Percentiles rank a stretch among this genome's conserved stretches.
Conservation (phyloP, 2,888 invertebrate species). For the Drosophila antonietae region DNA sequence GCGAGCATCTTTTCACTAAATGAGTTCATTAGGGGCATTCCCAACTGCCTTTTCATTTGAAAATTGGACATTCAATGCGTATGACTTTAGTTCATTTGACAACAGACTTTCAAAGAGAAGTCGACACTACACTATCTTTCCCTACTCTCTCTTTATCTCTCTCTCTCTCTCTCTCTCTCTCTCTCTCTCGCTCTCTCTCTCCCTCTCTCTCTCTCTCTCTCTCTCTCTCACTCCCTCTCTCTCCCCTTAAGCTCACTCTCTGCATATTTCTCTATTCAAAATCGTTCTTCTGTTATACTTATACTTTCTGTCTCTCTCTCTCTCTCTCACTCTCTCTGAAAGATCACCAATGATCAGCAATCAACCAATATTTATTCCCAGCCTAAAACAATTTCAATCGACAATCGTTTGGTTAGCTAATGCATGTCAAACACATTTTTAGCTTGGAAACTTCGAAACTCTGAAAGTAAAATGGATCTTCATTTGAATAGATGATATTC, state of each 20-base stretch:
- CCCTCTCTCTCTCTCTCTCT: too few relatives aligned
- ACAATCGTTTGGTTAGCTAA: not conserved
- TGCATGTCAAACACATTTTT: not conserved
- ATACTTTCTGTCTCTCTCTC: not conserved
- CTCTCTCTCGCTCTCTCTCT: not conserved
- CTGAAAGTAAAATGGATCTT: not conserved
- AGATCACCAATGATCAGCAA: not conserved
- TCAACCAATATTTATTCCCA: not conserved
- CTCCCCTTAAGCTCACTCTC: not conserved
- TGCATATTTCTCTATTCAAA: too few relatives aligned
- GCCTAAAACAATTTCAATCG: not conserved
- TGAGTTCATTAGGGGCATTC: constrained; percentile 34
- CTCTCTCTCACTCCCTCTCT: too few relatives aligned
- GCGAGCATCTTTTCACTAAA: constrained; percentile 40
- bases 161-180: not conserved
- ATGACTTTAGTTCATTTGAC: not conserved
- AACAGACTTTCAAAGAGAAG: too few relatives aligned
- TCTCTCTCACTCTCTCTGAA: not conserved
- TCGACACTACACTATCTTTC: not conserved
- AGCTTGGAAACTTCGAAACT: not conserved
- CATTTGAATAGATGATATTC: not conserved
- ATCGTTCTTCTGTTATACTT: too few relatives aligned
- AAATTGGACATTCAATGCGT: not conserved
- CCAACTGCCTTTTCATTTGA: constrained; percentile 7
- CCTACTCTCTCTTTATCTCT: not conserved